Evolutionary conservation across 2,888 invertebrate genomes (phyloP), one percentile per base, ranked within the genome.

Genomic region (Eupithecia centaureata): DNA sequence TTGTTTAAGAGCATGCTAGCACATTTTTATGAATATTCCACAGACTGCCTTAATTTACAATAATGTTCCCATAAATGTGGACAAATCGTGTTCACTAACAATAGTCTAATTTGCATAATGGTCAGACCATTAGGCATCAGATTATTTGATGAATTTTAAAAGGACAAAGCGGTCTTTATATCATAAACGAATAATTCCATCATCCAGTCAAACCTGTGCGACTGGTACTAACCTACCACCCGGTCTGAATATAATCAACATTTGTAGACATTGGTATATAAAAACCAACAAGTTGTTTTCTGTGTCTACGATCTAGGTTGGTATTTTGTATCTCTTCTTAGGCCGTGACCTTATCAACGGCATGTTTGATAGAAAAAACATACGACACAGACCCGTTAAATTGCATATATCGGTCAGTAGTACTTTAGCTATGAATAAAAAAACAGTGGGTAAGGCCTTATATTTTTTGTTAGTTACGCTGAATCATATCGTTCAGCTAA

Each of bases 81-180:
- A n/a, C n/a, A 22, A 15, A 27, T 5, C 27, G 13, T 15, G 25
- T 52, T 47, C 3, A 47, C 8, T 22, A 47, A 47, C 47, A 47
- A 47, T 22, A 47, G 18, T 4, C 7, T 52, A 54, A 15, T 47
- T 47, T 47, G 47, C 47, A 47, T 47, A 61, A 57, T 52, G 27
- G 64, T 64, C 35, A 57, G 56, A 57, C n/a, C n/a, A n/a, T n/a
- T n/a, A n/a, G n/a, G n/a, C n/a, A 51, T 61, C 51, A 61, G 56
- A 68, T 61, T 61, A 54, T 65, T 52, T 18, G 27, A 54, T 25
- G 62, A 52, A 35, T 61, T 64, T 61, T 51, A 64, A 64, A 38
- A 68, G 57, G 68, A 68, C 68, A 61, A 64, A 62, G 58, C 42
- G 58, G 52, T 62, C n/a, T n/a, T n/a, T n/a, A n/a, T n/a, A n/a